Conservation (phyloP, 2,113 vertebrate genomes). For the Sula dactylatra region DNA sequence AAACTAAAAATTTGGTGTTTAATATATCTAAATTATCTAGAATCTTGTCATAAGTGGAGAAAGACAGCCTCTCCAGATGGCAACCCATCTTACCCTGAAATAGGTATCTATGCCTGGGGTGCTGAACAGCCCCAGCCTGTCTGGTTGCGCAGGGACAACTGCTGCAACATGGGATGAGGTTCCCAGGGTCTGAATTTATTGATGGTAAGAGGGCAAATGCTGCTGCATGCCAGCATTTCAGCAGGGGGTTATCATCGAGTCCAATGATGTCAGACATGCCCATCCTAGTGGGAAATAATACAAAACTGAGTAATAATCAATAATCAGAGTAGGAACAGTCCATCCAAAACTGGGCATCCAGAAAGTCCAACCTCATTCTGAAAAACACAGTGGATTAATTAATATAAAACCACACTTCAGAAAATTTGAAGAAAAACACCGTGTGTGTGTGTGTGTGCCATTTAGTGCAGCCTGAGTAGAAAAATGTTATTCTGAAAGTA, state of each 20-base stretch:
- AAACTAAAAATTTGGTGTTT: neutral
- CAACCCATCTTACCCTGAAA: neutral
- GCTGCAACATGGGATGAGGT: neutral
- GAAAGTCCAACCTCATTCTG: neutral
- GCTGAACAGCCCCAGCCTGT: neutral
- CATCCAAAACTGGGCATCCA: neutral
- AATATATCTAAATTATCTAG: neutral
- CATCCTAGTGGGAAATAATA: neutral
- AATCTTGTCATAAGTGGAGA: neutral
- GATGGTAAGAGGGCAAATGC: neutral
- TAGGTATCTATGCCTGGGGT: neutral
- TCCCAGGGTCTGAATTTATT: neutral
- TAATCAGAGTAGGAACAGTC: neutral
- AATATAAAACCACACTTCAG: neutral
- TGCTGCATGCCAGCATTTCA: neutral
- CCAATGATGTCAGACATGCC: neutral
- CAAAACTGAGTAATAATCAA: neutral
- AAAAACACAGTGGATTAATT: neutral
- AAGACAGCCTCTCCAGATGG: neutral
- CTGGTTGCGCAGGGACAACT: neutral
- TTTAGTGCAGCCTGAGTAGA: neutral
- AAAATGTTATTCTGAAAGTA: neutral
- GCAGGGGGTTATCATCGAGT: neutral
- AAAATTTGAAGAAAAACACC: neutral
- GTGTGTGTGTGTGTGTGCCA: accelerated